These are phyloP conservation scores for Heliconius ismenius DNA, from an alignment of 2,888 invertebrate genomes.

Conservation along the genomic window DNA sequence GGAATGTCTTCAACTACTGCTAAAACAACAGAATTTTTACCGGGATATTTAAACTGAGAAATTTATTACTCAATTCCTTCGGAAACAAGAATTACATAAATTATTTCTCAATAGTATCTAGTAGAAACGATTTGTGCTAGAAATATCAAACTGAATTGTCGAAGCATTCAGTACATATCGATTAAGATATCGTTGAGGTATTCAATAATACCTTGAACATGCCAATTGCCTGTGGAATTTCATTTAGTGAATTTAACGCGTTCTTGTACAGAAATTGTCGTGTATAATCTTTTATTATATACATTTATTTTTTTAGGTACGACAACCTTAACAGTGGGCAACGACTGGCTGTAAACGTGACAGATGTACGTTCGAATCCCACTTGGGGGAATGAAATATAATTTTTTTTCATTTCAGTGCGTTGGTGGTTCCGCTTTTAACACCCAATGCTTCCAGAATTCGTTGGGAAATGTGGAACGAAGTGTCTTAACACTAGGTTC, in stretches of 20 bases:
- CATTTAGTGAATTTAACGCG: constrained; percentile 16
- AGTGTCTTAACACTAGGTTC: too few species aligned
- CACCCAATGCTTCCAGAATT: too few species aligned
- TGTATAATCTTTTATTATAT: not conserved
- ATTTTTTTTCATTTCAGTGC: too few species aligned
- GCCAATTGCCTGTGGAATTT: constrained; percentile 15
- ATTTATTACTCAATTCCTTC: not conserved
- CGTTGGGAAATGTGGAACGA: too few species aligned
- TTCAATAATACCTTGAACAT: constrained; percentile 19
- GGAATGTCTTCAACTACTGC: not conserved
- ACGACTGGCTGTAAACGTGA: too few species aligned
- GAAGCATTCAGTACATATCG: constrained; percentile 12
- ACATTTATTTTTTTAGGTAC: too few species aligned
- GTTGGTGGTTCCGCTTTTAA: too few species aligned
- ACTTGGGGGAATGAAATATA: too few species aligned
- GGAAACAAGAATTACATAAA: not conserved
- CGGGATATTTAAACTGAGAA: not conserved
- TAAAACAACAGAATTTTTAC: not conserved
- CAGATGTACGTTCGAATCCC: too few species aligned
- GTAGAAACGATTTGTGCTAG: not conserved
- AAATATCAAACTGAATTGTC: constrained; percentile 18
- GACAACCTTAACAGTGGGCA: too few species aligned
- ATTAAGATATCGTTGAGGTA: constrained; percentile 16
- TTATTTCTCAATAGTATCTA: not conserved
- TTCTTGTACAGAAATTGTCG: not conserved